Conservation (phyloP, 2,113 vertebrate species). For the Okapia johnstoni region DNA sequence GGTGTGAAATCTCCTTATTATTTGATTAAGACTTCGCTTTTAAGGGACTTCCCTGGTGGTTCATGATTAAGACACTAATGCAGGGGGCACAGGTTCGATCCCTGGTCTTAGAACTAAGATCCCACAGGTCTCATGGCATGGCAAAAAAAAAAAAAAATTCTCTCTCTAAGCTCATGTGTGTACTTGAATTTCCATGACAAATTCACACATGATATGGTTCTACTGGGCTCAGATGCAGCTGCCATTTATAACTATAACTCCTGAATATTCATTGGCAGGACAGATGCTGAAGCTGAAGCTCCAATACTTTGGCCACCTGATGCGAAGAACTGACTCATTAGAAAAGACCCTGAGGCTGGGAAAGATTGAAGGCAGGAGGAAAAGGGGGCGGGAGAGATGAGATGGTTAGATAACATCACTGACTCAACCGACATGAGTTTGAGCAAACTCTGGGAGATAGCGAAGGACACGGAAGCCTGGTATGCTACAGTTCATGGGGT, state of each 20-base stretch:
- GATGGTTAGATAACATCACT: too few relatives aligned
- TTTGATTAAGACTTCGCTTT: neutral
- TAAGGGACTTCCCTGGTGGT: neutral
- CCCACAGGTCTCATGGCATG: neutral
- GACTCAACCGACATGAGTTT: too few relatives aligned
- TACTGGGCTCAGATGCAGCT: neutral
- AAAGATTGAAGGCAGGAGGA: too few relatives aligned
- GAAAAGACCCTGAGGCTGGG: neutral
- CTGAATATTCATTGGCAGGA: neutral
- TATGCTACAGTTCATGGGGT: too few relatives aligned
- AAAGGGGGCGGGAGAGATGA: too few relatives aligned
- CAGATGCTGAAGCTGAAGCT: neutral
- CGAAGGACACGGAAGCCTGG: too few relatives aligned
- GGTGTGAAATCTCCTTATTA: too few relatives aligned
- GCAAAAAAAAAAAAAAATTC: neutral
- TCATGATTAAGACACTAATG: neutral
- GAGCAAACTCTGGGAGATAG: too few relatives aligned
- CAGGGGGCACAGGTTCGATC: neutral
- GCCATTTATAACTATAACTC: neutral
- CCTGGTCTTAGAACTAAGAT: neutral
- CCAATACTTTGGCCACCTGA: neutral
- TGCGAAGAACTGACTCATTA: neutral
- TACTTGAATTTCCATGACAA: neutral
- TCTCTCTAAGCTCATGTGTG: too few relatives aligned
- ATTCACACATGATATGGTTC: fast-evolving